Conservation (phyloP, 2,888 invertebrate species). For the Charanyca ferruginea region DNA sequence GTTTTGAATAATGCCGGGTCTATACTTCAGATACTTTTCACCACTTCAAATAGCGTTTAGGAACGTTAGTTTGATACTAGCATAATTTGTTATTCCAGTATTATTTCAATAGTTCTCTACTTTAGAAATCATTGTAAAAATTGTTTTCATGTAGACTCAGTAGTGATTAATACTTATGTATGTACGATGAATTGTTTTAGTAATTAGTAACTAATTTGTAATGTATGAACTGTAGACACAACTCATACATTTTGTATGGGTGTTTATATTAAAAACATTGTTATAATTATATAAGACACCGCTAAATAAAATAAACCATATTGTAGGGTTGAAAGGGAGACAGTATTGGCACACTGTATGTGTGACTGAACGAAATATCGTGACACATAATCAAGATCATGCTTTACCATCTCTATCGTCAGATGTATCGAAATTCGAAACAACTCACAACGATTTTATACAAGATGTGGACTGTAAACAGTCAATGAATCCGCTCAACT, state of each 20-base stretch:
- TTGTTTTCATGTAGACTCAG: slow-evolving; percentile 34
- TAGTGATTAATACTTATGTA: slow-evolving; percentile 23
- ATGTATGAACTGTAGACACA: slow-evolving; percentile 13
- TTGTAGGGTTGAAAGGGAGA: background rate
- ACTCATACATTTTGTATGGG: slow-evolving; percentile 14
- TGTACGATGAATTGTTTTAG: slow-evolving; percentile 25
- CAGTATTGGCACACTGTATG: slow-evolving; percentile 1
- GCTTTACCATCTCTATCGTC: too few species aligned
- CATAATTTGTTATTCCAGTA: slow-evolving; percentile 50
- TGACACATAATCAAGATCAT: too few species aligned
- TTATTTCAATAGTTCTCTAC: slow-evolving; percentile 47
- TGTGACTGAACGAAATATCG: background rate
- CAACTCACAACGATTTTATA: background rate
- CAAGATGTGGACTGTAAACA: background rate
- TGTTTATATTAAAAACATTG: slow-evolving; percentile 1
- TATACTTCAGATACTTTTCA: background rate
- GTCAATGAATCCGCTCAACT: background rate
- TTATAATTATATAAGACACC: background rate
- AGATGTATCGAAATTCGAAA: too few species aligned
- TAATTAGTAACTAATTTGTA: slow-evolving; percentile 15
- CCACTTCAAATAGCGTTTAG: slow-evolving; percentile 3
- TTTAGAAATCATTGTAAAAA: slow-evolving; percentile 35
- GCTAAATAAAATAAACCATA: background rate
- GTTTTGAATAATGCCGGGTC: background rate
- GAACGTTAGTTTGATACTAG: slow-evolving; percentile 17